Evolutionary conservation across 2,113 vertebrate species (phyloP).

Genomic region (Pteronura brasiliensis): DNA sequence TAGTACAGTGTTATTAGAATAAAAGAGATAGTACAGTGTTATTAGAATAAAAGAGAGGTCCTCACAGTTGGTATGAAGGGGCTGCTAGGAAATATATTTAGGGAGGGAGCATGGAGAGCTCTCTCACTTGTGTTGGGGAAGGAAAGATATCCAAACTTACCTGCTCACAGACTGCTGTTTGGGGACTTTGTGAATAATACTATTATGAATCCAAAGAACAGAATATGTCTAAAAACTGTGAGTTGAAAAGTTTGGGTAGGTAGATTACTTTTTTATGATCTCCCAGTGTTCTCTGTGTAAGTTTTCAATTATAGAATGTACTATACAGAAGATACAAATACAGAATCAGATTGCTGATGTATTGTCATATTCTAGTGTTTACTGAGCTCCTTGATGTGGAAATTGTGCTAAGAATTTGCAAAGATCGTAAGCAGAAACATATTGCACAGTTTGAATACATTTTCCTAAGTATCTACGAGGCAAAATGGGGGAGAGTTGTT

Average conservation of each 20-base stretch:
- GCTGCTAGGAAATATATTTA: background rate
- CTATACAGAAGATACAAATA: background rate
- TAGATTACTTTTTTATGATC: background rate
- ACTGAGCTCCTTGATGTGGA: background rate
- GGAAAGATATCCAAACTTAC: background rate
- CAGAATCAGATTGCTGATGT: background rate
- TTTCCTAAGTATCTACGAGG: background rate
- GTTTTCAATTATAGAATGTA: background rate
- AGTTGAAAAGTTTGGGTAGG: background rate
- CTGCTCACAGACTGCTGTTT: background rate
- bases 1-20: background rate
- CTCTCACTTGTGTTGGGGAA: background rate
- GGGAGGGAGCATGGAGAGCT: background rate
- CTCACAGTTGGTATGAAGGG: background rate
- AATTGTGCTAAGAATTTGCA: constrained; percentile 12
- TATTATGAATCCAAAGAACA: background rate
- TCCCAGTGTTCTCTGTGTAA: background rate
- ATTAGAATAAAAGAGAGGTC: background rate
- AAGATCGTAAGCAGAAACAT: background rate
- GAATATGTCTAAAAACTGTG: background rate
- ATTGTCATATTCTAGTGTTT: background rate
- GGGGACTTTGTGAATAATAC: background rate
- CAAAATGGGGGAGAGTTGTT: background rate
- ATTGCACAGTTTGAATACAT: background rate
- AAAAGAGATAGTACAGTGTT: background rate